A percentile compares a stretch with the other conserved stretches of the same genome.
These are phyloP conservation scores for Mormyrus proboscirostris DNA, from an alignment of 2,797 vertebrate genomes.

Conservation along the genomic window DNA sequence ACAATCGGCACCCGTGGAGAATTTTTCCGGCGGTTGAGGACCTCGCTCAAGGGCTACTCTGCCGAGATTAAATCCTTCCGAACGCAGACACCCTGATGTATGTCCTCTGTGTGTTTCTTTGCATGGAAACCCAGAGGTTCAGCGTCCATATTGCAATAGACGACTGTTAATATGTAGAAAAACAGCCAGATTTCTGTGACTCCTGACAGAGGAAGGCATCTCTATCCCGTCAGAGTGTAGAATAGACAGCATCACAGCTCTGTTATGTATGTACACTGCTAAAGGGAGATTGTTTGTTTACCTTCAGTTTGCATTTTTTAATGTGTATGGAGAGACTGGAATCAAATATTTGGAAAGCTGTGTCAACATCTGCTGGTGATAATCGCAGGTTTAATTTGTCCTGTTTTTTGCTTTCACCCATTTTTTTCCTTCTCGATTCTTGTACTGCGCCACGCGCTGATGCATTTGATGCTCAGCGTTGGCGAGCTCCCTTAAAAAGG, in stretches of 20 bases:
- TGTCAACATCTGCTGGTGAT: slow-evolving; percentile 2
- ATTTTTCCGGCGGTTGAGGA: not conserved
- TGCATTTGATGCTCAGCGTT: not conserved
- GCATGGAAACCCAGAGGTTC: not conserved
- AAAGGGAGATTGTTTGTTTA: not conserved
- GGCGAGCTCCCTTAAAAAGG: not conserved
- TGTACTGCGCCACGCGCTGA: not conserved
- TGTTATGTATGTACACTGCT: not conserved
- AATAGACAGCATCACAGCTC: not conserved
- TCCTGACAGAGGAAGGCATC: not conserved
- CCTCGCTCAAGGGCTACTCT: not conserved
- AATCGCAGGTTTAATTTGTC: not conserved
- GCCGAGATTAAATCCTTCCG: not conserved
- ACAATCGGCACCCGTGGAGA: not conserved
- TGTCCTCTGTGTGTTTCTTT: too few relatives aligned
- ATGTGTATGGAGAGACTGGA: not conserved
- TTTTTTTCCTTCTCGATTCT: not conserved
- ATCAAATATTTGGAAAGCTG: not conserved
- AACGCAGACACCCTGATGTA: not conserved
- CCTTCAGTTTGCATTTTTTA: not conserved
- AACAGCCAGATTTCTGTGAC: not conserved
- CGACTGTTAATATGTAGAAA: not conserved
- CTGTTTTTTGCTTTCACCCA: not conserved
- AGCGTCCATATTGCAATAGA: not conserved
- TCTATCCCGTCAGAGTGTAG: not conserved